Conservation (phyloP, 2,888 invertebrate species). For the Agrenia bidenticulata region DNA sequence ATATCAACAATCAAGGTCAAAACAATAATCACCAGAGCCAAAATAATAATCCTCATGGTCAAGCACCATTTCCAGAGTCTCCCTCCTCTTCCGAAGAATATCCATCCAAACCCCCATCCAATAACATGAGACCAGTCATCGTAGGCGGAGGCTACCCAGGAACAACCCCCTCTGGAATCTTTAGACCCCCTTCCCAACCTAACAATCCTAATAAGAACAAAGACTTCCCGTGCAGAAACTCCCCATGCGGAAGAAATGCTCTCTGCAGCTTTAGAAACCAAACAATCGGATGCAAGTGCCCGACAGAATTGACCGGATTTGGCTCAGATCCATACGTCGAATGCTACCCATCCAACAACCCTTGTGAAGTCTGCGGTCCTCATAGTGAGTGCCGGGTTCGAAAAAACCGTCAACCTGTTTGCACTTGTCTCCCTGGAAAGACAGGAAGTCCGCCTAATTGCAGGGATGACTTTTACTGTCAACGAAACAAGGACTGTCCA, state of each 20-base stretch:
- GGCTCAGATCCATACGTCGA: slow-evolving; percentile 42
- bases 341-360: slow-evolving; percentile 29
- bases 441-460: slow-evolving; percentile 38
- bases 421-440: slow-evolving; percentile 36
- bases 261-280: slow-evolving; percentile 29
- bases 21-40: not conserved
- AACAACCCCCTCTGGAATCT: not conserved
- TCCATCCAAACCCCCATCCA: not conserved
- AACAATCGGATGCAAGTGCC: slow-evolving; percentile 38
- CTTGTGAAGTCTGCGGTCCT: slow-evolving; percentile 39
- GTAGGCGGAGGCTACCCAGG: not conserved
- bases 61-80: not conserved
- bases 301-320: slow-evolving; percentile 22
- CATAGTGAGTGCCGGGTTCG: slow-evolving; percentile 29
- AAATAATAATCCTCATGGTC: not conserved
- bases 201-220: not conserved
- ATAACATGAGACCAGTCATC: not conserved
- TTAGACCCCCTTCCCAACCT: not conserved
- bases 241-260: slow-evolving; percentile 35
- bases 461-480: slow-evolving; percentile 27
- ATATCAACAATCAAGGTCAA: not conserved
- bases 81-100: slow-evolving; percentile 24
- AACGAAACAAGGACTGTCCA: slow-evolving; percentile 31
- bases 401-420: slow-evolving; percentile 28
- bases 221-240: slow-evolving; percentile 23